A percentile compares a stretch with the other conserved stretches of the same genome.
phyloP scores from a whole-genome alignment of 2,888 invertebrate species.

The Pyrochroa serraticornis region DNA sequence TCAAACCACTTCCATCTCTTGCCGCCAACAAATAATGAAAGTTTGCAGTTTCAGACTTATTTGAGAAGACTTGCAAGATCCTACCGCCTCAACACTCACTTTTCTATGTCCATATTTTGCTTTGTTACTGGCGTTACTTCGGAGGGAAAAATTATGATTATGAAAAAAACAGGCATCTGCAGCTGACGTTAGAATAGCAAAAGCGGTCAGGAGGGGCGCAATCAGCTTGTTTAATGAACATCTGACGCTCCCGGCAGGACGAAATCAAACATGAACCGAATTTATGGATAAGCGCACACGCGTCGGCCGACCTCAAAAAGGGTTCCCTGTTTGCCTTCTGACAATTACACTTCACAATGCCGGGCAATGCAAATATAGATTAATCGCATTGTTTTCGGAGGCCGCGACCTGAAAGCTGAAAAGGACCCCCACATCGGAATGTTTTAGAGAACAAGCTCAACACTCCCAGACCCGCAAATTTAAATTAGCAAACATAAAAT shows the following conservation, averaged over 20 bases:
- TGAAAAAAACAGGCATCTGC: neutral
- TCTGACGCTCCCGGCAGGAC: constrained; percentile 26
- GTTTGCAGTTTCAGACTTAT: constrained; percentile 43
- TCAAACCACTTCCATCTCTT: constrained; percentile 45
- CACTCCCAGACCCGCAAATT: no score
- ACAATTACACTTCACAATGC: constrained; percentile 7
- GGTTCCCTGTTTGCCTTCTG: constrained; percentile 10
- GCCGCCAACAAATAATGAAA: constrained; percentile 42
- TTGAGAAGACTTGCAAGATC: constrained; percentile 37
- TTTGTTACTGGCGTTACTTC: neutral
- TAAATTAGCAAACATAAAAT: no score
- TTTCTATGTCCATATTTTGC: neutral
- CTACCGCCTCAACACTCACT: constrained; percentile 16
- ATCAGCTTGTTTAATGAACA: constrained; percentile 33
- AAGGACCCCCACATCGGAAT: no score
- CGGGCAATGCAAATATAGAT: neutral
- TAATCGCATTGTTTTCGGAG: no score
- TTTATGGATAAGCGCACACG: constrained; percentile 18
- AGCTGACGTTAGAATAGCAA: constrained; percentile 8
- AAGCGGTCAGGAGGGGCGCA: constrained; percentile 16
- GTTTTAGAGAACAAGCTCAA: no score
- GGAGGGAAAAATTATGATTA: no score
- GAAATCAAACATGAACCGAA: constrained; percentile 24
- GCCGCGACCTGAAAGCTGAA: no score
- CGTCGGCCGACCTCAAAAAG: neutral